Percentiles rank a stretch among this genome's conserved stretches.
Conservation (phyloP, 1,140 invertebrate species). For the Drosophila ananassae region DNA sequence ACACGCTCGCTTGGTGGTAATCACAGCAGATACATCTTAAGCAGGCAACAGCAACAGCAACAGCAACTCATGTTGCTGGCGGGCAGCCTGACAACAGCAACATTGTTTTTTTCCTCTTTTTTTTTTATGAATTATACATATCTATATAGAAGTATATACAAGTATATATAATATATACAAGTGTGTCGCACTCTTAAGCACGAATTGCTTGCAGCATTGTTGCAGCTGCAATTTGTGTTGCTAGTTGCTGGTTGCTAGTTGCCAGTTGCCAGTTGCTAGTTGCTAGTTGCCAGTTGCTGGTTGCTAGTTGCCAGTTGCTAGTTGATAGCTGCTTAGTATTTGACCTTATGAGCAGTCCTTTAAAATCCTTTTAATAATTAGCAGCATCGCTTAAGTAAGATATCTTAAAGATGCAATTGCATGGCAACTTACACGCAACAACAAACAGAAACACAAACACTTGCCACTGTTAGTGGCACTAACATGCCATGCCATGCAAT, state of each 20-base stretch:
- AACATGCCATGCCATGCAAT: slow-evolving; percentile 10
- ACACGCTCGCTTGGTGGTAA: slow-evolving; percentile 78
- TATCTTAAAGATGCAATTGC: slow-evolving; percentile 40
- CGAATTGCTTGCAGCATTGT: slow-evolving; percentile 60
- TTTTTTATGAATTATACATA: slow-evolving; percentile 1
- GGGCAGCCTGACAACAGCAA: slow-evolving; percentile 47
- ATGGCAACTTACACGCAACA: slow-evolving; percentile 65
- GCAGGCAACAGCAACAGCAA: slow-evolving; percentile 51
- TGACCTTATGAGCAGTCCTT: slow-evolving; percentile 55
- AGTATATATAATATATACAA: slow-evolving; percentile 27
- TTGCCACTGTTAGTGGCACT: slow-evolving; percentile 11
- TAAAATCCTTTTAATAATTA: background rate
- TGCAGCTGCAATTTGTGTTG: slow-evolving; percentile 14
- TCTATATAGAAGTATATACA: slow-evolving; percentile 1
- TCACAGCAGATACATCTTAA: slow-evolving; percentile 77
- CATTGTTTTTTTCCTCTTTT: slow-evolving; percentile 40
- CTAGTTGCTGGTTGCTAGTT: background rate
- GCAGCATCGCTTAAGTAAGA: background rate
- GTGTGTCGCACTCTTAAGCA: slow-evolving; percentile 63
- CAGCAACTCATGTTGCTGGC: slow-evolving; percentile 62
- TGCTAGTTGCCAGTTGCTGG: background rate
- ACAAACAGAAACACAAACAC: slow-evolving; percentile 2
- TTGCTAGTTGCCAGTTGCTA: background rate
- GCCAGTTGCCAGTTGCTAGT: too few species aligned
- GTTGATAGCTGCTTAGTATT: slow-evolving; percentile 49